phyloP scores from a whole-genome alignment of 2,888 invertebrate genomes.

The Antitype chi region DNA sequence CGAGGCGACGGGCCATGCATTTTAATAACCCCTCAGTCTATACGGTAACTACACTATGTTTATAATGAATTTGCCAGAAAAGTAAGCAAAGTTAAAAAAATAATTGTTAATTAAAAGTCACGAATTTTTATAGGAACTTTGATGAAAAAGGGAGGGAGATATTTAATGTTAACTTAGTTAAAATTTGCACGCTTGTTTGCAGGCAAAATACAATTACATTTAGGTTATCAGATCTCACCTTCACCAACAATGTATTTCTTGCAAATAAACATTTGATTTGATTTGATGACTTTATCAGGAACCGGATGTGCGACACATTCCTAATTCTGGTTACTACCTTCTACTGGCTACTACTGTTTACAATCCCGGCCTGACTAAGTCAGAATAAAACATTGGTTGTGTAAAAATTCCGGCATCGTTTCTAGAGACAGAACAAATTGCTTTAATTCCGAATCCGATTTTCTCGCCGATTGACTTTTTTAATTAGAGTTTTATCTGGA shows the following conservation, averaged over 20 bases:
- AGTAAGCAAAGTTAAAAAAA: conserved; percentile 6
- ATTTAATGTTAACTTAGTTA: no score
- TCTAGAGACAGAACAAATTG: conserved; percentile 33
- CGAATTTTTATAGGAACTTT: not conserved
- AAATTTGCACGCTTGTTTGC: no score
- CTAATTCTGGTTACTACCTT: not conserved
- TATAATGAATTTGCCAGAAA: conserved; percentile 14
- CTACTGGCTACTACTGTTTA: no score
- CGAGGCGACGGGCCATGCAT: conserved; percentile 48
- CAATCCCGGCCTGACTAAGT: not conserved
- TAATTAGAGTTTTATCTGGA: conserved; percentile 36
- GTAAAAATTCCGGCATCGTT: not conserved
- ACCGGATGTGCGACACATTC: not conserved
- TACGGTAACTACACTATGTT: conserved; percentile 11
- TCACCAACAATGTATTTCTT: no score
- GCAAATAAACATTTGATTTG: no score
- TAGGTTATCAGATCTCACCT: no score
- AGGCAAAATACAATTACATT: no score
- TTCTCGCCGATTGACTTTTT: conserved; percentile 45
- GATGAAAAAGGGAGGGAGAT: not conserved
- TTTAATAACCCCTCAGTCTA: conserved; percentile 39
- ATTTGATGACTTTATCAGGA: not conserved
- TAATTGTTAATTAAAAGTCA: conserved; percentile 1
- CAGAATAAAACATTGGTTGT: not conserved
- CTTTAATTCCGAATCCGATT: conserved; percentile 30